Percentiles rank a stretch among this genome's conserved stretches.
These are phyloP conservation scores for Drosophila yakuba DNA, from an alignment of 1,140 invertebrate species.

Conservation along the genomic window DNA sequence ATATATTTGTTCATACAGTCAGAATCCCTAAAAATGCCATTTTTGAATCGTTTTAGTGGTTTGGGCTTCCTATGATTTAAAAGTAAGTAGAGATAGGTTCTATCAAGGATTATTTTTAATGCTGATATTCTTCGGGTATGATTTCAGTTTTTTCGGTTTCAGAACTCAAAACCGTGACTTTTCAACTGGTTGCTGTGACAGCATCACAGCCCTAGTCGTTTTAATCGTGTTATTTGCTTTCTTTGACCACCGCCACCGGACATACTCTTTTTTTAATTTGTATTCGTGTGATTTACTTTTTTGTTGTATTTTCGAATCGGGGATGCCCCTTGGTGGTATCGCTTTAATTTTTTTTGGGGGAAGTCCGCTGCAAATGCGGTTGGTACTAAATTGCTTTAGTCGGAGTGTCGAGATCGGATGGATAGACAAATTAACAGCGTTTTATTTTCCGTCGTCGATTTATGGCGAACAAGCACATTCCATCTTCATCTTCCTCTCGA, in stretches of 20 bases:
- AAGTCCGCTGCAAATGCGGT: slow-evolving; percentile 54
- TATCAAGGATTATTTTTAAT: too few relatives aligned
- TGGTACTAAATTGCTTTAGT: slow-evolving; percentile 71
- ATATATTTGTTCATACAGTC: too few relatives aligned
- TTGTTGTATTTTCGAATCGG: slow-evolving; percentile 29
- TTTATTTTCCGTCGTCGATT: slow-evolving; percentile 57
- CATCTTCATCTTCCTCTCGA: slow-evolving; percentile 39
- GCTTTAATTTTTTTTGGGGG: slow-evolving; percentile 46
- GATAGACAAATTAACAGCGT: slow-evolving; percentile 71
- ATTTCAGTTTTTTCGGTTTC: not conserved
- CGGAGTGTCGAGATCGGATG: slow-evolving; percentile 54
- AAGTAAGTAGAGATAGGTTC: too few relatives aligned
- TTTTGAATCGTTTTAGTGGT: too few relatives aligned
- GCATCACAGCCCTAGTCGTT: slow-evolving; percentile 17
- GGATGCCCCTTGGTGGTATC: slow-evolving; percentile 57
- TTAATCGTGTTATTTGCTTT: slow-evolving; percentile 37
- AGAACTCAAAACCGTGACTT: slow-evolving; percentile 11
- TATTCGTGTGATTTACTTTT: slow-evolving; percentile 17
- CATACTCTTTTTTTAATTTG: slow-evolving; percentile 27
- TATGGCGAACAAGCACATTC: slow-evolving; percentile 40
- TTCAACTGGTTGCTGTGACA: slow-evolving; percentile 9
- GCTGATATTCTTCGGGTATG: too few relatives aligned
- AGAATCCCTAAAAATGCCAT: too few relatives aligned
- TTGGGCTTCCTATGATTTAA: too few relatives aligned
- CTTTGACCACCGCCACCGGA: slow-evolving; percentile 39